Evolutionary conservation across 2,888 invertebrate genomes (phyloP).

Genomic region (Hipparchia sbordonii): DNA sequence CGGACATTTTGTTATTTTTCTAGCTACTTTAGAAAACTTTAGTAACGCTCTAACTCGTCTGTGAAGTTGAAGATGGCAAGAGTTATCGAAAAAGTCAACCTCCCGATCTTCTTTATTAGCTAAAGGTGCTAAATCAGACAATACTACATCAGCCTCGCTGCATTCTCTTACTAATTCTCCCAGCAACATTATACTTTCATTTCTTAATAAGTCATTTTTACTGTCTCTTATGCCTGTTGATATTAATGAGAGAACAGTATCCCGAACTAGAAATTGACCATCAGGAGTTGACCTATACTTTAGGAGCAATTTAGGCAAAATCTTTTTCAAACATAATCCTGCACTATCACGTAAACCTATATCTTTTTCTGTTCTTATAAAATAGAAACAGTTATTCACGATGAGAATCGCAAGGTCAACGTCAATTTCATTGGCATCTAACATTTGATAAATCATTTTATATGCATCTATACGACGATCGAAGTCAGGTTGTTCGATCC

Average conservation of each 20-base stretch:
- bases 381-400: slow-evolving; percentile 92
- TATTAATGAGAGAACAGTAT: slow-evolving; percentile 88
- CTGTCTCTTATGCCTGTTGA: slow-evolving; percentile 87
- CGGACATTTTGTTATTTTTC: slow-evolving; percentile 83
- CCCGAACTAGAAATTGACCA: slow-evolving; percentile 87
- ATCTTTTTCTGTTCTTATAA: slow-evolving; percentile 90
- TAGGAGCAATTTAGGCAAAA: slow-evolving; percentile 85
- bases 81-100: slow-evolving; percentile 97
- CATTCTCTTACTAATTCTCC: slow-evolving; percentile 90
- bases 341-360: slow-evolving; percentile 91
- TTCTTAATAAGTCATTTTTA: slow-evolving; percentile 87
- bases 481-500: slow-evolving; percentile 98
- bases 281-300: slow-evolving; percentile 80
- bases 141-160: slow-evolving; percentile 86
- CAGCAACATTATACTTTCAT: slow-evolving; percentile 91
- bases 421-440: slow-evolving; percentile 78
- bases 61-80: slow-evolving; percentile 93
- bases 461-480: slow-evolving; percentile 91
- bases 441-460: slow-evolving; percentile 83
- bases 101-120: slow-evolving; percentile 89
- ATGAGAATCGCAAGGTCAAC: slow-evolving; percentile 87
- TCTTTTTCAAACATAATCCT: slow-evolving; percentile 86
- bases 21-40: slow-evolving; percentile 87
- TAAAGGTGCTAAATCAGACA: slow-evolving; percentile 87
- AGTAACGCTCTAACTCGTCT: slow-evolving; percentile 92